Conservation (phyloP, 2,797 vertebrate genomes). For the Cryptoblepharus egeriae region DNA sequence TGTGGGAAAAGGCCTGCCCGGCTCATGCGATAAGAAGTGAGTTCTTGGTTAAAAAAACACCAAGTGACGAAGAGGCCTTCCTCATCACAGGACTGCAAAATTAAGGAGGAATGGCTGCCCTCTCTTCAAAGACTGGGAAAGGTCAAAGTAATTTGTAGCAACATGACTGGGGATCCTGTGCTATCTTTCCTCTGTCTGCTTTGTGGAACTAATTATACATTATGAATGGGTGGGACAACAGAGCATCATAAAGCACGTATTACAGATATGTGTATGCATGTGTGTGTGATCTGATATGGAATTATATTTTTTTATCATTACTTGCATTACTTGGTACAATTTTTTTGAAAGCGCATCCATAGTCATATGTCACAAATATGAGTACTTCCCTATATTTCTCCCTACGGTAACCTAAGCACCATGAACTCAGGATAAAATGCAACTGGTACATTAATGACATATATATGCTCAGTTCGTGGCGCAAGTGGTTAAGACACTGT, state of each 20-base stretch:
- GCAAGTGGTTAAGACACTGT: too few species aligned
- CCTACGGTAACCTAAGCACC: too few species aligned
- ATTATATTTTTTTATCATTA: too few species aligned
- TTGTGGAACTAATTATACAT: conserved; percentile 23
- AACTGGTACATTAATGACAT: too few species aligned
- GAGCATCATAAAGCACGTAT: not conserved
- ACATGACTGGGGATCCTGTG: conserved; percentile 41
- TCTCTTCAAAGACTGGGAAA: conserved; percentile 36
- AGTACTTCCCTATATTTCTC: too few species aligned
- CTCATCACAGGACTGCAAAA: not conserved
- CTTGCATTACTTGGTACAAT: too few species aligned
- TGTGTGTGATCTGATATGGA: too few species aligned
- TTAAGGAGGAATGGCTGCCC: conserved; percentile 21
- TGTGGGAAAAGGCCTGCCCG: conserved; percentile 56
- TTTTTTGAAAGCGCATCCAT: too few species aligned
- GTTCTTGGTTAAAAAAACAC: conserved; percentile 35
- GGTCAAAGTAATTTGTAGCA: conserved; percentile 23
- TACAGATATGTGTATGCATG: not conserved
- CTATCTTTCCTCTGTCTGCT: conserved; percentile 2
- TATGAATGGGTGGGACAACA: not conserved
- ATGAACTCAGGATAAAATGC: too few species aligned
- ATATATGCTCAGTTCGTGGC: too few species aligned
- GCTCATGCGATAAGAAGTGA: conserved; percentile 46
- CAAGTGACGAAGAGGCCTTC: not conserved
- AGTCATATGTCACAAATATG: too few species aligned